phyloP scores from a whole-genome alignment of 1,140 invertebrate genomes.

The Anthonomus grandis region DNA sequence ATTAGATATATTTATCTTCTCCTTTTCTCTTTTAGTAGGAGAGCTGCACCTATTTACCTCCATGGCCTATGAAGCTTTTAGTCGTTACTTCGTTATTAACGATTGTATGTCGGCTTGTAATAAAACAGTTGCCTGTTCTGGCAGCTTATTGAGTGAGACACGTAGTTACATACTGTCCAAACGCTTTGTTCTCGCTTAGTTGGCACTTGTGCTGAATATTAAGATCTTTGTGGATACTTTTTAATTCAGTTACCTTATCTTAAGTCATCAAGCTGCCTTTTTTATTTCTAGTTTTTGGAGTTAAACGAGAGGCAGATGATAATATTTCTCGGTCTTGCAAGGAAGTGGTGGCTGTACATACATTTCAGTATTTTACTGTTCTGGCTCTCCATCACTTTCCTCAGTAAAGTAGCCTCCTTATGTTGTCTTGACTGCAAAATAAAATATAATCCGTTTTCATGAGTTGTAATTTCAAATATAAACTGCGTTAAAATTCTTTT shows the following conservation, averaged over 20 bases:
- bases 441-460: background rate
- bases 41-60: background rate
- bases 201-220: background rate
- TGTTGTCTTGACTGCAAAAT: background rate
- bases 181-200: background rate
- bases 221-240: background rate
- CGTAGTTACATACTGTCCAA: background rate
- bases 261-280: too few relatives aligned
- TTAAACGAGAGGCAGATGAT: background rate
- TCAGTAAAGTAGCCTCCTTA: background rate
- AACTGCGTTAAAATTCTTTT: background rate
- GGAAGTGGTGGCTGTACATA: background rate
- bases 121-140: background rate
- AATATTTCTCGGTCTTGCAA: background rate
- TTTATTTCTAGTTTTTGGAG: background rate
- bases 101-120: background rate
- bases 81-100: background rate
- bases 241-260: too few relatives aligned
- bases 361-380: slow-evolving; percentile 1
- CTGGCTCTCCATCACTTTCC: slow-evolving; percentile 5
- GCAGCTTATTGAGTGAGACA: background rate
- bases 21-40: background rate
- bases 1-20: background rate
- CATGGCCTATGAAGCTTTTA: background rate
- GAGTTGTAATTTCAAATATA: background rate